These are phyloP conservation scores for Pterostichus madidus DNA, from an alignment of 2,888 invertebrate genomes.

Conservation along the genomic window DNA sequence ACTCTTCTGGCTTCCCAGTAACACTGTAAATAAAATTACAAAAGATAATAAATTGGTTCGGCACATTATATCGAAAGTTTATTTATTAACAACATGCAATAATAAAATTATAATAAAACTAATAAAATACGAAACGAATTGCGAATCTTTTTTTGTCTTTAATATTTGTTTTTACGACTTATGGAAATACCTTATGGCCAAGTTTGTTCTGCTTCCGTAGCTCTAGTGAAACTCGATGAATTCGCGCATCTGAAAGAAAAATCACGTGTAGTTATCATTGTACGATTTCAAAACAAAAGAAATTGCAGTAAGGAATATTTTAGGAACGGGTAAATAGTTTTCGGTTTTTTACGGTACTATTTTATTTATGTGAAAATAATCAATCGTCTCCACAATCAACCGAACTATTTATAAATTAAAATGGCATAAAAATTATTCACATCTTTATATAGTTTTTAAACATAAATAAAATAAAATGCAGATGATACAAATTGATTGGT, in stretches of 20 bases:
- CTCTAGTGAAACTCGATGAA: conserved; percentile 44
- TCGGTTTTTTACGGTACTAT: conserved; percentile 51
- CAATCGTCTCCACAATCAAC: conserved; percentile 50
- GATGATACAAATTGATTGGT: conserved; percentile 35
- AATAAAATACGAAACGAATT: conserved; percentile 7
- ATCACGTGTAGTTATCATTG: conserved; percentile 31
- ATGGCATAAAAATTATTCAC: conserved; percentile 47
- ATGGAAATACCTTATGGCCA: conserved; percentile 58
- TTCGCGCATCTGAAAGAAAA: conserved; percentile 62
- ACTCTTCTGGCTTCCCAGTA: conserved; percentile 49
- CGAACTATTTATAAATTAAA: conserved; percentile 53
- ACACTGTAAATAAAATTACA: conserved; percentile 54
- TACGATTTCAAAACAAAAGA: conserved; percentile 18
- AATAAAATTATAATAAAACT: conserved; percentile 51
- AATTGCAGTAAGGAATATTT: conserved; percentile 36
- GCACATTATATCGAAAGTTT: conserved; percentile 37
- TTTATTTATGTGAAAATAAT: conserved; percentile 64
- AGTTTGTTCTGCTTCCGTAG: conserved; percentile 39
- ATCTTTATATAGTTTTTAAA: conserved; percentile 33
- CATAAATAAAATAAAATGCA: conserved; percentile 62
- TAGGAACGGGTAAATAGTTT: conserved; percentile 54
- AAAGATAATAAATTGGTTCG: conserved; percentile 56
- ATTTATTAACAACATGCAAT: conserved; percentile 61
- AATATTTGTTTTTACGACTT: conserved; percentile 43
- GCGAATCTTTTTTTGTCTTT: conserved; percentile 19